Conservation (phyloP, 2,797 vertebrate genomes). For the Denticeps clupeoides region DNA sequence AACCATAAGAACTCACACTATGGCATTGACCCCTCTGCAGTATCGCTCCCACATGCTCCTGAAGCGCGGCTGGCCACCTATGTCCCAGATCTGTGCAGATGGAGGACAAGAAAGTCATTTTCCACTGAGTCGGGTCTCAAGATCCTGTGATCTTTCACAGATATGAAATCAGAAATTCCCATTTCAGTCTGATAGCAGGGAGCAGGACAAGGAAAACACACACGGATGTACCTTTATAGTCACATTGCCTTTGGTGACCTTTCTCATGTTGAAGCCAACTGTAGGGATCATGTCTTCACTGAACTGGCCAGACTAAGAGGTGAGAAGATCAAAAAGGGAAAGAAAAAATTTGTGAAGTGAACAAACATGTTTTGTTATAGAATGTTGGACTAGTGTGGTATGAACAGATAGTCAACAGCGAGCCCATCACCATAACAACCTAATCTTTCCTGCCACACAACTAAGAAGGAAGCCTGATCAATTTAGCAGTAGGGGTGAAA, state of each 20-base stretch:
- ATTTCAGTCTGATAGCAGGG: too few relatives aligned
- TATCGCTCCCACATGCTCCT: slow-evolving; percentile 99
- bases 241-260: slow-evolving; percentile 97
- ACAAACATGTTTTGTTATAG: too few relatives aligned
- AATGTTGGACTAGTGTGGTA: too few relatives aligned
- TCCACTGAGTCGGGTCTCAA: neutral
- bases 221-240: slow-evolving; percentile 99
- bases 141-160: too few relatives aligned
- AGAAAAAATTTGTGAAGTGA: too few relatives aligned
- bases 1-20: slow-evolving; percentile 73
- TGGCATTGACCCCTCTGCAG: slow-evolving; percentile 93
- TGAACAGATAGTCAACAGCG: too few relatives aligned
- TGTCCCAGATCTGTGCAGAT: slow-evolving; percentile 85
- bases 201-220: too few relatives aligned
- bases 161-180: too few relatives aligned
- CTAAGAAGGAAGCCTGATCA: too few relatives aligned
- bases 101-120: neutral
- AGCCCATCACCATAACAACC: too few relatives aligned
- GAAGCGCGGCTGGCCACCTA: slow-evolving; percentile 94
- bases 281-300: slow-evolving; percentile 99
- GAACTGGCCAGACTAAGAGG: slow-evolving; percentile 97
- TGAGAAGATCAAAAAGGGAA: slow-evolving; percentile 19
- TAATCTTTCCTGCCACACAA: too few relatives aligned
- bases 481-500: too few relatives aligned
- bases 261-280: slow-evolving; percentile 98